A percentile compares a stretch with the other conserved stretches of the same genome.
Evolutionary conservation across 64 coral and sea anemone species (phyloP).

Genomic region (Pachyseris speciosa): DNA sequence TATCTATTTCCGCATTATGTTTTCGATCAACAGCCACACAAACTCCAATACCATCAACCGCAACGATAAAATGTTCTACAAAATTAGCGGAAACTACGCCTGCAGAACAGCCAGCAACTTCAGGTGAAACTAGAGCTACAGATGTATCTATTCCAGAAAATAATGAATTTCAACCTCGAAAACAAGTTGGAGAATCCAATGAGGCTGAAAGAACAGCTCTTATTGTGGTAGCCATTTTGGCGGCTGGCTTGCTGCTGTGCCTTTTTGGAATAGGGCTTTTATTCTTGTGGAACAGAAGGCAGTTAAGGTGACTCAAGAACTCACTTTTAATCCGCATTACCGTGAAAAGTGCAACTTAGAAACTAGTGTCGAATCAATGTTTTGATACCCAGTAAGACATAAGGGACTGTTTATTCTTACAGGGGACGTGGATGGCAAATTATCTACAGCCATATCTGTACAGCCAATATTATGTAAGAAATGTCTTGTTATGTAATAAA

Average conservation of each 20-base stretch:
- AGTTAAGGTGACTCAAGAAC: constrained; percentile 2
- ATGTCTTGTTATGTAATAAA: no score
- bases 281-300: not conserved
- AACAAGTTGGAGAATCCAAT: not conserved
- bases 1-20: not conserved
- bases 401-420: no score
- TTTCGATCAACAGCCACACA: not conserved
- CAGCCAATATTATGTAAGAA: no score
- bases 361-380: no score
- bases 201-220: not conserved
- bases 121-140: not conserved
- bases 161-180: not conserved
- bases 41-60: not conserved
- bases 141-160: not conserved
- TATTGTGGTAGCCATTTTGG: not conserved
- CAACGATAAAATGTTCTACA: not conserved
- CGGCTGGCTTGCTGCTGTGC: not conserved
- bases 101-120: not conserved
- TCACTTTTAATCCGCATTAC: no score
- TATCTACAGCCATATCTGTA: no score
- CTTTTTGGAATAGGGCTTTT: not conserved
- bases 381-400: no score
- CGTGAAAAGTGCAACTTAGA: no score
- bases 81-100: not conserved
- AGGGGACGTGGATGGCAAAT: no score